Percentiles rank a stretch among this genome's conserved stretches.
phyloP scores from a whole-genome alignment of 2,113 vertebrate species.

The Crotalus viridis region DNA sequence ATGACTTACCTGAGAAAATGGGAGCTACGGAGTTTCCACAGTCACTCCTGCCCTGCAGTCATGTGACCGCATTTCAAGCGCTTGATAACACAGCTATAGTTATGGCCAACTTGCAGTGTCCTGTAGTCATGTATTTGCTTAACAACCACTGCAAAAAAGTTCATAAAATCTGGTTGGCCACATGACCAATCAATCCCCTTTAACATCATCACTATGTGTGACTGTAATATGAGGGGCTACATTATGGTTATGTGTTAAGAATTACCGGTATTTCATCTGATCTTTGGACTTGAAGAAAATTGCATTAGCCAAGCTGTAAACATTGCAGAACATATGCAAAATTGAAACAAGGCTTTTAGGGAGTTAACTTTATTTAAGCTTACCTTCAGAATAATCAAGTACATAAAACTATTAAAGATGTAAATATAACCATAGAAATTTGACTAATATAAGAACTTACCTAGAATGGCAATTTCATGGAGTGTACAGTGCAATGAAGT shows the following conservation, averaged over 20 bases:
- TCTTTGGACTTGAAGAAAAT: constrained; percentile 1
- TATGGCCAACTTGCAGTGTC: not conserved
- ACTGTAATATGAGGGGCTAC: not conserved
- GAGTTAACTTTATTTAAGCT: not conserved
- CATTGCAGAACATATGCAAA: constrained; percentile 14
- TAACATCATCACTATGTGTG: not conserved
- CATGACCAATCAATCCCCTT: not conserved
- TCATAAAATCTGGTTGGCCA: not conserved
- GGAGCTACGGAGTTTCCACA: not conserved
- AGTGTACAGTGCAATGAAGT: not conserved
- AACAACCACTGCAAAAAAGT: not conserved
- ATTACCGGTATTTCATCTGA: constrained; percentile 14
- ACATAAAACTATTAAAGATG: not conserved
- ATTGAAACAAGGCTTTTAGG: not conserved
- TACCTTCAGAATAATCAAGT: not conserved
- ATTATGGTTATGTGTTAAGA: not conserved
- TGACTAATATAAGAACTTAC: not conserved
- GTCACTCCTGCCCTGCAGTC: not conserved
- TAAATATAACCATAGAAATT: not conserved
- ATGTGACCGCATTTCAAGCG: not conserved
- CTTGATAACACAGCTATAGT: not conserved
- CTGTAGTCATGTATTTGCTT: not conserved
- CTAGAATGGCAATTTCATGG: not conserved
- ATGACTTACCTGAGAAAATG: not conserved
- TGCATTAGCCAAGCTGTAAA: constrained; percentile 36